phyloP scores from a whole-genome alignment of 1,140 invertebrate species.

The Drosophila nigromelanica region DNA sequence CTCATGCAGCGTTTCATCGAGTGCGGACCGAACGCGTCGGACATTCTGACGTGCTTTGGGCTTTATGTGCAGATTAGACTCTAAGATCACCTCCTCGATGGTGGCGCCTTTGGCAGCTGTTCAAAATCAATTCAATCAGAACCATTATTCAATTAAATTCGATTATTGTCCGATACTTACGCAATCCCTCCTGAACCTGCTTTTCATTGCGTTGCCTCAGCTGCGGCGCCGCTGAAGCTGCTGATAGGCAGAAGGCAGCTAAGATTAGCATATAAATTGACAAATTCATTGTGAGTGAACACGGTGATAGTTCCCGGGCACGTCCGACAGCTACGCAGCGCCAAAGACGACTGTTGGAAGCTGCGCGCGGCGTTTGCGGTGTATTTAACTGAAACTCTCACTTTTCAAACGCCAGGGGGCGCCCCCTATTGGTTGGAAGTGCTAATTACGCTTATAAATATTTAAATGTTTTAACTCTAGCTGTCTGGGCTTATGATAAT shows the following conservation, averaged over 20 bases:
- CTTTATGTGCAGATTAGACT: slow-evolving; percentile 81
- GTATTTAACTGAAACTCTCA: slow-evolving; percentile 64
- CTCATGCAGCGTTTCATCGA: slow-evolving; percentile 20
- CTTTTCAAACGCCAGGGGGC: slow-evolving; percentile 67
- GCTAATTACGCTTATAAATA: slow-evolving; percentile 68
- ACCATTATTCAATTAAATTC: slow-evolving; percentile 10
- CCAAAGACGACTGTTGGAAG: slow-evolving; percentile 57
- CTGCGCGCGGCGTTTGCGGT: slow-evolving; percentile 39
- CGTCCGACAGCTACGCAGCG: slow-evolving; percentile 55
- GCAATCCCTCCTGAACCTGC: slow-evolving; percentile 69
- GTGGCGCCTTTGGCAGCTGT: slow-evolving; percentile 67
- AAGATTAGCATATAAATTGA: slow-evolving; percentile 58
- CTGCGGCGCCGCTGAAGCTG: slow-evolving; percentile 58
- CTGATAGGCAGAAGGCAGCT: slow-evolving; percentile 42
- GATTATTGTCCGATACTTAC: slow-evolving; percentile 49
- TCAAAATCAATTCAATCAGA: neutral
- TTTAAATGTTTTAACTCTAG: slow-evolving; percentile 50
- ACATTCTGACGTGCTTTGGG: slow-evolving; percentile 67
- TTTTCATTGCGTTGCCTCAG: slow-evolving; percentile 69
- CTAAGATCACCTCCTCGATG: slow-evolving; percentile 83
- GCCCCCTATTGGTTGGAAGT: slow-evolving; percentile 29
- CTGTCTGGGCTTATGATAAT: slow-evolving; percentile 31
- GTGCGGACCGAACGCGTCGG: slow-evolving; percentile 59
- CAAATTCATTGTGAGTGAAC: slow-evolving; percentile 52
- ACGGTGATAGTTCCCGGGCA: slow-evolving; percentile 33